Base-by-base conservation (phyloP, 2,113 vertebrate genomes). In the Entomyzon cyanotis region DNA sequence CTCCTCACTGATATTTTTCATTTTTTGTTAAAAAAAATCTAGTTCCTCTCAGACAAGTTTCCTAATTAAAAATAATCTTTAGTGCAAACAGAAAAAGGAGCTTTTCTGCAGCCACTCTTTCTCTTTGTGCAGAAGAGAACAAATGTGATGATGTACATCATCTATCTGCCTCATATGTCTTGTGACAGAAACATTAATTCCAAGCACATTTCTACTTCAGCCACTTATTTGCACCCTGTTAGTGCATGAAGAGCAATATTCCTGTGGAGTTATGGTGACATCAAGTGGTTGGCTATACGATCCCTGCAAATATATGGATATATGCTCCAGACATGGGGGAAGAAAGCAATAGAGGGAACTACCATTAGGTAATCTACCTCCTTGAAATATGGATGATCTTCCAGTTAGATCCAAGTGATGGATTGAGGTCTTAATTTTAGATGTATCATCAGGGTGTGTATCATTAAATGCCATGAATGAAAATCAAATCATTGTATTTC, bases 161-260 rank as follows among this genome's bases (percentile, higher is more conserved):
- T 78, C 44, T 58, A 37, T 69, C 65, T 87, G 60, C 35, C 33
- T 75, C 64, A 44, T 70, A 50, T 59, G 65, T 50, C n/a, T 67
- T 47, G 35, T 62, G 80, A 75, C 44, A 94, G 74, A 91, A 80
- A 44, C n/a, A 70, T 82, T 78, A 63, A 92, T 94, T 92, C 65
- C 64, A 63, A 70, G 23, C 56, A 80, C 50, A 60, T 79, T 78
- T 93, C 31, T 87, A 21, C 60, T 91, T 71, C 59, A 84, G 30
- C 7, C 52, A 78, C 37, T 94, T 95, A 89, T 84, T 95, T 96
- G 19, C 80, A 94, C 77, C 95, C 69, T 5, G 5, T 78, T 89
- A 84, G 22, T 79, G 73, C 41, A 84, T 17, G n/a, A 91, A 78
- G 30, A 89, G 19, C 24, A 75, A 63, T 70, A 84, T 89, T 96